Percentiles rank a stretch among this genome's conserved stretches.
Conservation (phyloP, 2,797 vertebrate species). For the Galagoides demidoff region DNA sequence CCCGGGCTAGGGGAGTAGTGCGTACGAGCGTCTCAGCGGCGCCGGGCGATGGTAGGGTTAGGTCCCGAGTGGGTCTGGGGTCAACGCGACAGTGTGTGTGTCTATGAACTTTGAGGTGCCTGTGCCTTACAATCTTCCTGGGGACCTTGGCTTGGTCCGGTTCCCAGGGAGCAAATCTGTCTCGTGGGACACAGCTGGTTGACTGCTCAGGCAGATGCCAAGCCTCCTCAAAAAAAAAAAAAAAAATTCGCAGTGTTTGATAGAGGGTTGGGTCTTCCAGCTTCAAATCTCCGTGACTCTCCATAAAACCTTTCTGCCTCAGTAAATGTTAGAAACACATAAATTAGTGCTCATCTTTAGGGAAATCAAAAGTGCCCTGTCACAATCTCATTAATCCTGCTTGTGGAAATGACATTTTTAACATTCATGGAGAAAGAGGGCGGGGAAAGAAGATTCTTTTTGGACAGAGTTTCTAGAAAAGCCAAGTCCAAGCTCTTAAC, state of each 20-base stretch:
- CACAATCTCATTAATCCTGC: slow-evolving; percentile 6
- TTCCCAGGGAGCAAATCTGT: not conserved
- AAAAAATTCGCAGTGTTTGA: not conserved
- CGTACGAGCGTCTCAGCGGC: not conserved
- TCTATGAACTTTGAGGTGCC: not conserved
- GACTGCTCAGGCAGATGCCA: slow-evolving; percentile 28
- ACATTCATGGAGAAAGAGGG: not conserved
- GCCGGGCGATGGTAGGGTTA: not conserved
- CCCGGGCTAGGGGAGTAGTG: not conserved
- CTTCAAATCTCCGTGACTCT: not conserved
- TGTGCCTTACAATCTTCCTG: not conserved
- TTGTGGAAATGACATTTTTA: slow-evolving; percentile 33
- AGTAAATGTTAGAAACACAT: slow-evolving; percentile 31
- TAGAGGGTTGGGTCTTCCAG: slow-evolving; percentile 21
- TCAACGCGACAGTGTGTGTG: not conserved
- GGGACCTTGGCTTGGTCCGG: not conserved
- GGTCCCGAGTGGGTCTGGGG: not conserved
- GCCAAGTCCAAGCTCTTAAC: not conserved
- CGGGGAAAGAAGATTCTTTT: slow-evolving; percentile 23
- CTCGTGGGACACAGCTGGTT: not conserved
- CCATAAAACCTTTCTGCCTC: slow-evolving; percentile 28
- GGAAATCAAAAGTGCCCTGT: not conserved
- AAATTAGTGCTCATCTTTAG: slow-evolving; percentile 13
- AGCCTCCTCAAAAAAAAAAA: slow-evolving; percentile 24
- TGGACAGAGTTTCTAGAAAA: not conserved